Conservation (phyloP, 2,797 vertebrate genomes). For the Fringilla coelebs region DNA sequence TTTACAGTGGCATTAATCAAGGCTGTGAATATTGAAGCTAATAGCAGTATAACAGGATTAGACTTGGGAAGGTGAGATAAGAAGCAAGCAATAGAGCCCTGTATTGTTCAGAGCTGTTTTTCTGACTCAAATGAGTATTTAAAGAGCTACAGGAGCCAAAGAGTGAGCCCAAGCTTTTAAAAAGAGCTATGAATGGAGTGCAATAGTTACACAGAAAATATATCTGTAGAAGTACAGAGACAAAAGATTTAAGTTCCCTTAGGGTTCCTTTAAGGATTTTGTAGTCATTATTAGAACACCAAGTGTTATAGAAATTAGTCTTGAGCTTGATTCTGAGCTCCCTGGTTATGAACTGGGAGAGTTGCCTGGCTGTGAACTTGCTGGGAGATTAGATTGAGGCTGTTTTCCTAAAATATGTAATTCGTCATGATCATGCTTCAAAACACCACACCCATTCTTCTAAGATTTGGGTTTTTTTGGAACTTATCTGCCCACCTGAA, state of each 20-base stretch:
- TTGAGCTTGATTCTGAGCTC: not conserved
- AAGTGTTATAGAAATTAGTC: not conserved
- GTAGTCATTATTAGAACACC: not conserved
- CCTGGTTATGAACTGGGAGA: not conserved
- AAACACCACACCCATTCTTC: not conserved
- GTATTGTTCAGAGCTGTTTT: not conserved
- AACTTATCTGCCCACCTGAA: not conserved
- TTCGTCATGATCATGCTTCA: not conserved
- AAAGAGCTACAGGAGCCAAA: constrained; percentile 11
- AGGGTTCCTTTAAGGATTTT: not conserved
- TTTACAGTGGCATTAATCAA: constrained; percentile 9
- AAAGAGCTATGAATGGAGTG: not conserved
- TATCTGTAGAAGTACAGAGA: not conserved
- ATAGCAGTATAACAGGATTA: constrained; percentile 13
- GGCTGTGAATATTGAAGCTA: not conserved
- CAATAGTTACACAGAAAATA: not conserved
- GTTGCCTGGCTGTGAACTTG: not conserved
- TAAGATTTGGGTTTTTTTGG: not conserved
- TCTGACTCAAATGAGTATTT: not conserved
- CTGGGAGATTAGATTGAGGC: not conserved
- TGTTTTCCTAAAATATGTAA: constrained; percentile 23
- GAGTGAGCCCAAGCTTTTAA: not conserved
- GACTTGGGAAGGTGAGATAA: constrained; percentile 43
- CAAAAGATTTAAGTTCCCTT: not conserved
- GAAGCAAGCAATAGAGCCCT: not conserved